Evolutionary conservation across 1,140 invertebrate species (phyloP).

Genomic region (Drosophila bifasciata): DNA sequence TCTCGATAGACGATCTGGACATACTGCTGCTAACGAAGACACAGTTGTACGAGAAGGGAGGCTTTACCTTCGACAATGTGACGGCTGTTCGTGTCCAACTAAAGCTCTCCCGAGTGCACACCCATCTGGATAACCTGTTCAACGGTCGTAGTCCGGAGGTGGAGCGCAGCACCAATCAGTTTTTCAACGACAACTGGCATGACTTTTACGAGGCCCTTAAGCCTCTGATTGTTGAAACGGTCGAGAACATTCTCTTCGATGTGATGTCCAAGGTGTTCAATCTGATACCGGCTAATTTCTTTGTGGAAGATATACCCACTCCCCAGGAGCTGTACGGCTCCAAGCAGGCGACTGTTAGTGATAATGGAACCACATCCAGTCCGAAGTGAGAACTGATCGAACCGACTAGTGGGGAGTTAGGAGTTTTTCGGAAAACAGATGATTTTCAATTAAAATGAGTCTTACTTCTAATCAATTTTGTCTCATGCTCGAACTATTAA

Average conservation of each 20-base stretch:
- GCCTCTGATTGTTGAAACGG: constrained; percentile 87
- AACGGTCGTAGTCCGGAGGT: constrained; percentile 74
- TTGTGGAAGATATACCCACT: constrained; percentile 77
- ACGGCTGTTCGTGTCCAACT: constrained; percentile 86
- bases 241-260: constrained; percentile 87
- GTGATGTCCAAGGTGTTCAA: constrained; percentile 87
- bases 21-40: constrained; percentile 87
- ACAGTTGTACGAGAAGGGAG: constrained; percentile 86
- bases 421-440: background rate
- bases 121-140: constrained; percentile 69
- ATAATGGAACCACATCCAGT: background rate
- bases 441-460: background rate
- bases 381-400: too few species aligned
- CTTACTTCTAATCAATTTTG: background rate
- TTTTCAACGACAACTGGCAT: constrained; percentile 88
- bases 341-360: constrained; percentile 83
- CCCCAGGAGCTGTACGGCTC: constrained; percentile 80
- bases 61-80: constrained; percentile 87
- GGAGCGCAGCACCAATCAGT: constrained; percentile 88
- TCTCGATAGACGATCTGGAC: constrained; percentile 85
- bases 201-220: constrained; percentile 87
- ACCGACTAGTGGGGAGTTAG: too few species aligned
- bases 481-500: background rate
- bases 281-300: constrained; percentile 86
- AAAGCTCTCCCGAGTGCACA: constrained; percentile 84